Base-by-base conservation (phyloP, 2,113 vertebrate genomes). In the Lagopus leucura region DNA sequence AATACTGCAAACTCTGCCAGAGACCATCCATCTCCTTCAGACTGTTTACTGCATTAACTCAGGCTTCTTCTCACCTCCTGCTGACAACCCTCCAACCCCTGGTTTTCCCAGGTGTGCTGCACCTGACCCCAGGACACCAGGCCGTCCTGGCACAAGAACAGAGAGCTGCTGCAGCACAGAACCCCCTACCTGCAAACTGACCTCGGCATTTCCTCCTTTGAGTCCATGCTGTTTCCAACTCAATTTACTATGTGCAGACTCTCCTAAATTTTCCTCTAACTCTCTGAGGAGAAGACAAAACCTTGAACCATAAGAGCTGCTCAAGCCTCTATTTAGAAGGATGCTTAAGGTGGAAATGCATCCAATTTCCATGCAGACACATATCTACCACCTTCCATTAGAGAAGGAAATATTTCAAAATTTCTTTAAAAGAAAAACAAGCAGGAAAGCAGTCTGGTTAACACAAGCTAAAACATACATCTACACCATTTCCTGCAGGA, bases 211-310 rank as follows among this genome's bases (percentile, higher is more conserved):
- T 36, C n/a, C 40, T 82, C 24, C 43, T 25, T 6, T 15, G 42
- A 78, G 34, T 11, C n/a, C 19, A 40, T 3, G 2, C 10, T 3
- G 15, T 42, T 75, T 42, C n/a, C 32, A 72, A 32, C 34, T 3
- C 8, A 64, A 57, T 64, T 84, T 64, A 45, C 27, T 54, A 8
- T 2, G 22, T 2, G 66, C 69, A 58, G 5, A 21, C 40, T 67
- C 14, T 30, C 45, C 36, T 25, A 83, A 25, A 42, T 60, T 60
- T 69, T 57, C 10, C 10, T 7, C 4, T 84, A 55, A 19, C 32
- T 85, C 32, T 36, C 63, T 22, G n/a, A 76, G 75, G n/a, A 76
- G 75, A 75, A 55, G 17, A 57, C 48, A 71, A 91, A 84, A 88
- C 40, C 67, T 72, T 43, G 52, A 89, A 11, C 28, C 8, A 40